Evolutionary conservation across 2,113 vertebrate species (phyloP).

Genomic region (Thamnaconus septentrionalis): DNA sequence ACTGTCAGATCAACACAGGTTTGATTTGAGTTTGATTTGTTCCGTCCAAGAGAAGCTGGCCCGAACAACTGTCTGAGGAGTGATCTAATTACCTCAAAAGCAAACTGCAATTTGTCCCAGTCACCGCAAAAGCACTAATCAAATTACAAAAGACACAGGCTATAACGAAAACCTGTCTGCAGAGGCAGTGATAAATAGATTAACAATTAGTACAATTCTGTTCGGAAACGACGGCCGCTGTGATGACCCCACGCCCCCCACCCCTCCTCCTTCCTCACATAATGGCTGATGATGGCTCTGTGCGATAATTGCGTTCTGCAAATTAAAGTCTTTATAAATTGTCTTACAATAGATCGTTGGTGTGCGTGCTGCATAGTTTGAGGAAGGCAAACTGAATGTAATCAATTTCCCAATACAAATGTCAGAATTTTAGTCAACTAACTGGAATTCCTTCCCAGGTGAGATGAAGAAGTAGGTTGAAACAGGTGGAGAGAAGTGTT

Average conservation of each 20-base stretch:
- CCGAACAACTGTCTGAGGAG: conserved; percentile 4
- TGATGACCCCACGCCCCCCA: neutral
- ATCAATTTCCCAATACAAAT: conserved; percentile 9
- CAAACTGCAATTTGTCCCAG: conserved; percentile 30
- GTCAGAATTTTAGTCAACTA: neutral
- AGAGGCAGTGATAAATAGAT: conserved; percentile 39
- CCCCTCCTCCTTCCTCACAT: neutral
- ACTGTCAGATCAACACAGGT: neutral
- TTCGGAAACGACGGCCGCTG: conserved; percentile 20
- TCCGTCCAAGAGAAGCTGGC: conserved; percentile 5
- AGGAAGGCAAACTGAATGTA: conserved; percentile 6
- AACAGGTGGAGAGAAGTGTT: too few relatives aligned
- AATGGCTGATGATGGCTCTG: conserved; percentile 16
- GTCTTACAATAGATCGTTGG: conserved; percentile 33
- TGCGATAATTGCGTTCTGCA: conserved; percentile 36
- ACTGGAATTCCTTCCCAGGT: too few relatives aligned
- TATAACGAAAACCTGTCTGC: conserved; percentile 10
- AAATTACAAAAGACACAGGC: conserved; percentile 18
- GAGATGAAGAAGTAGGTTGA: too few relatives aligned
- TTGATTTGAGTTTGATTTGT: neutral
- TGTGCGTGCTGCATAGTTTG: conserved; percentile 11
- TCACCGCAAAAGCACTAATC: conserved; percentile 27
- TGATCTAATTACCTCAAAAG: conserved; percentile 17
- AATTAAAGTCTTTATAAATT: conserved; percentile 43
- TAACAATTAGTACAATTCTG: conserved; percentile 40